phyloP scores from a whole-genome alignment of 2,113 vertebrate genomes.

The Thamnaconus septentrionalis region DNA sequence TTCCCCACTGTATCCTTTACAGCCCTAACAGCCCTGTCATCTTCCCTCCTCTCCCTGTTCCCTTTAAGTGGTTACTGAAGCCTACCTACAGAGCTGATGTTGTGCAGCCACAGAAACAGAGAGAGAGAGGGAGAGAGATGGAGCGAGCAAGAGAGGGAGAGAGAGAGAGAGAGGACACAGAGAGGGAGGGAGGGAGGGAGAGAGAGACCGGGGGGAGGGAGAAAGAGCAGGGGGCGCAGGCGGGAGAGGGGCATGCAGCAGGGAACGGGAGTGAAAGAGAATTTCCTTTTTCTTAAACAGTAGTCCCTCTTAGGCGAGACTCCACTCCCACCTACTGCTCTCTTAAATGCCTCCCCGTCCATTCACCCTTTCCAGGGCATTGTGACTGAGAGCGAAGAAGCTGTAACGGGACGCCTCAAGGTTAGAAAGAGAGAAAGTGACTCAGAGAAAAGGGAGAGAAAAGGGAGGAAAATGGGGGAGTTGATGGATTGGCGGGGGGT shows the following conservation, averaged over 20 bases:
- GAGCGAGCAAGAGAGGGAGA: slow-evolving; percentile 5
- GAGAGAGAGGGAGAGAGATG: slow-evolving; percentile 14
- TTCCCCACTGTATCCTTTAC: slow-evolving; percentile 53
- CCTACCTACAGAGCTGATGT: slow-evolving; percentile 69
- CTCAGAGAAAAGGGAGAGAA: slow-evolving; percentile 45
- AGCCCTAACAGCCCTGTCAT: slow-evolving; percentile 76
- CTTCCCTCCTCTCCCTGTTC: slow-evolving; percentile 55
- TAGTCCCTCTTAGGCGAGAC: slow-evolving; percentile 79
- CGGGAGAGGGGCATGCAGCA: slow-evolving; percentile 44
- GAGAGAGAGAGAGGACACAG: slow-evolving; percentile 9
- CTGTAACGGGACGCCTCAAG: slow-evolving; percentile 79
- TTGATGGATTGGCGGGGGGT: slow-evolving; percentile 15
- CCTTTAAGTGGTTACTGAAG: slow-evolving; percentile 54
- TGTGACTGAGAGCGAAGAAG: slow-evolving; percentile 76
- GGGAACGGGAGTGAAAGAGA: slow-evolving; percentile 51
- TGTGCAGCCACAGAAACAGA: slow-evolving; percentile 47
- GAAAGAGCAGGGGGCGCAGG: slow-evolving; percentile 42
- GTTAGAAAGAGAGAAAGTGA: slow-evolving; percentile 53
- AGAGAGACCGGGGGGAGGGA: slow-evolving; percentile 17
- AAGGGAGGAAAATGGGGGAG: slow-evolving; percentile 17
- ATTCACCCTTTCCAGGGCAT: slow-evolving; percentile 67
- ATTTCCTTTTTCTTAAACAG: slow-evolving; percentile 79
- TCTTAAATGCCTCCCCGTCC: slow-evolving; percentile 69
- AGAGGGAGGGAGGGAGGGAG: slow-evolving; percentile 16
- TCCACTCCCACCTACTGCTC: slow-evolving; percentile 76